These are phyloP conservation scores for Eutolmus rufibarbis DNA, from an alignment of 2,888 invertebrate genomes.

Conservation along the genomic window DNA sequence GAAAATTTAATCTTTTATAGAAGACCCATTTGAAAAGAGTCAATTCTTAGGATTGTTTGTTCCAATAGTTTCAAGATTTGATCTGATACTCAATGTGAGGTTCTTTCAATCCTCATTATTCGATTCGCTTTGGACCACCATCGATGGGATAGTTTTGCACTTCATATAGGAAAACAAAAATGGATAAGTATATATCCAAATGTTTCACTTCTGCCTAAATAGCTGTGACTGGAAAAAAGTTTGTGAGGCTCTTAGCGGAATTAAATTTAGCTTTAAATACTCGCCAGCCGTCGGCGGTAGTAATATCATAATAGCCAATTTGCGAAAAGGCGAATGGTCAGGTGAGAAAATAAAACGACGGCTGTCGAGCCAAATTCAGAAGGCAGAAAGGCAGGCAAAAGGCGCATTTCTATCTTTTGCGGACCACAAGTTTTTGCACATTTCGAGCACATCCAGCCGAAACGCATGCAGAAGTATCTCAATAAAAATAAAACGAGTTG, in stretches of 20 bases:
- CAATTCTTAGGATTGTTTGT: too few species aligned
- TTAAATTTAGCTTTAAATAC: not conserved
- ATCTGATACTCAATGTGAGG: too few species aligned
- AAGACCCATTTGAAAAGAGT: too few species aligned
- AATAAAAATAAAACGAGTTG: not conserved
- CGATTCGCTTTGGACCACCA: too few species aligned
- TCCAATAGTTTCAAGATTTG: too few species aligned
- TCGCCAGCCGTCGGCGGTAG: not conserved
- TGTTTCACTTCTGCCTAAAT: not conserved
- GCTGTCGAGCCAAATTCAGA: not conserved
- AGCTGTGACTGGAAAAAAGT: not conserved
- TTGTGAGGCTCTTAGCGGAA: not conserved
- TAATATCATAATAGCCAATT: not conserved
- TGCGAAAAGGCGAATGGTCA: not conserved
- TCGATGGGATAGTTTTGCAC: too few species aligned
- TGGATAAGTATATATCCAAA: not conserved
- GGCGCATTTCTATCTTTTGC: not conserved
- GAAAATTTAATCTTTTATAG: too few species aligned
- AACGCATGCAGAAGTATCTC: not conserved
- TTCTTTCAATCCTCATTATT: too few species aligned
- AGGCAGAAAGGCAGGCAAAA: not conserved
- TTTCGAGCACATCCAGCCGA: not conserved
- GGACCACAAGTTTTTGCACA: not conserved
- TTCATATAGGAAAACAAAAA: too few species aligned
- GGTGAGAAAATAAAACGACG: not conserved